A percentile compares a stretch with the other conserved stretches of the same genome.
Evolutionary conservation across 2,888 invertebrate genomes (phyloP).

Genomic region (Nemotelus nigrinus): DNA sequence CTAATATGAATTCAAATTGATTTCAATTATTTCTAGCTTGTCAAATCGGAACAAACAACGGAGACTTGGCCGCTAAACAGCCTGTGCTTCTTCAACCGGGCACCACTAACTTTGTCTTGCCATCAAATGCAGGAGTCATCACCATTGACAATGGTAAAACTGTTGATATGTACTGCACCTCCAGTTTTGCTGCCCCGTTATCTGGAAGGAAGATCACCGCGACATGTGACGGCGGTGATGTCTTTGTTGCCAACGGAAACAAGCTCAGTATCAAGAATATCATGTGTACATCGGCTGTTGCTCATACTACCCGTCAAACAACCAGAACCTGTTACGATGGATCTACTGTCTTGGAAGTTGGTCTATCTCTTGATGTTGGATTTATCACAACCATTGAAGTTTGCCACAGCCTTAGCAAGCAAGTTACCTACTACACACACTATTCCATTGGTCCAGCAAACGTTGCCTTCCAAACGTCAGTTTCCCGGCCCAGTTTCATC

Average conservation of each 20-base stretch:
- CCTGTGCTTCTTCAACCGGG: constrained; percentile 68
- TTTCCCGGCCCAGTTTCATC: constrained; percentile 60
- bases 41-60: constrained; percentile 61
- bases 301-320: constrained; percentile 57
- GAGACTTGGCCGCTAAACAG: constrained; percentile 69
- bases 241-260: constrained; percentile 54
- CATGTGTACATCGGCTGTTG: constrained; percentile 58
- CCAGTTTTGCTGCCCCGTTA: constrained; percentile 51
- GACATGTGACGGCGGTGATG: constrained; percentile 56
- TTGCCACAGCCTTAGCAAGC: constrained; percentile 62
- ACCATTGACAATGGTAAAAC: constrained; percentile 55
- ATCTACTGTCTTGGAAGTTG: constrained; percentile 60
- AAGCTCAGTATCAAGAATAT: constrained; percentile 56
- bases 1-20: neutral
- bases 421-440: constrained; percentile 63
- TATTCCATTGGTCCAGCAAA: constrained; percentile 63
- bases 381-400: constrained; percentile 63
- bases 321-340: constrained; percentile 57
- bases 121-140: constrained; percentile 56
- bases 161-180: constrained; percentile 59
- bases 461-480: constrained; percentile 63
- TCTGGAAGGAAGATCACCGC: constrained; percentile 54
- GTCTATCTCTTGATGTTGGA: constrained; percentile 58
- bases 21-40: constrained; percentile 57
- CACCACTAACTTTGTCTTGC: constrained; percentile 57